phyloP scores from a whole-genome alignment of 1,140 invertebrate genomes.

The Eupristina koningsbergeri region DNA sequence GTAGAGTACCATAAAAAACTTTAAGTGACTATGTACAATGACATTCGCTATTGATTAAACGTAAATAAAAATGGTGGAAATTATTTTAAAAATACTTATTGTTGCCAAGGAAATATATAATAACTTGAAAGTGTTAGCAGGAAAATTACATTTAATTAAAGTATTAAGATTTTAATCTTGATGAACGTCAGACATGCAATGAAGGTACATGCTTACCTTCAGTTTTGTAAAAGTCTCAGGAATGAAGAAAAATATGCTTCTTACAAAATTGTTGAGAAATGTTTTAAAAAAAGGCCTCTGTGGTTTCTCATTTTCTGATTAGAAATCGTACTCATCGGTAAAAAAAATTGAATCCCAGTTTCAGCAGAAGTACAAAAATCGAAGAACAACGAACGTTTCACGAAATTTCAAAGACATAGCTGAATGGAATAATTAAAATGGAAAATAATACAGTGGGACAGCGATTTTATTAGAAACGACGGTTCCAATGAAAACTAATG shows the following conservation, averaged over 20 bases:
- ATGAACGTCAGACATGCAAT: neutral
- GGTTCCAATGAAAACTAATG: neutral
- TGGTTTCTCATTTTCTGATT: no score
- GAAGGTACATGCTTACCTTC: slow-evolving; percentile 12
- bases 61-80: neutral
- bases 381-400: no score
- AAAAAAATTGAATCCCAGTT: no score
- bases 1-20: neutral
- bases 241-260: neutral
- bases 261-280: no score
- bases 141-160: slow-evolving; percentile 18
- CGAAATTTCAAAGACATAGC: neutral
- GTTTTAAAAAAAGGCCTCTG: no score
- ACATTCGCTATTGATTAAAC: neutral
- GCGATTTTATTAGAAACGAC: no score
- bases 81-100: neutral
- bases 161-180: neutral
- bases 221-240: neutral
- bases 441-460: no score
- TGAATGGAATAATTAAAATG: neutral
- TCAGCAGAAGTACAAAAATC: no score
- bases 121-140: neutral
- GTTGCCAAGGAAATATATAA: slow-evolving; percentile 7
- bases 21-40: neutral
- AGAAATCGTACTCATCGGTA: no score